Evolutionary conservation across 2,888 invertebrate genomes (phyloP).

Genomic region (Lottia gigantea): DNA sequence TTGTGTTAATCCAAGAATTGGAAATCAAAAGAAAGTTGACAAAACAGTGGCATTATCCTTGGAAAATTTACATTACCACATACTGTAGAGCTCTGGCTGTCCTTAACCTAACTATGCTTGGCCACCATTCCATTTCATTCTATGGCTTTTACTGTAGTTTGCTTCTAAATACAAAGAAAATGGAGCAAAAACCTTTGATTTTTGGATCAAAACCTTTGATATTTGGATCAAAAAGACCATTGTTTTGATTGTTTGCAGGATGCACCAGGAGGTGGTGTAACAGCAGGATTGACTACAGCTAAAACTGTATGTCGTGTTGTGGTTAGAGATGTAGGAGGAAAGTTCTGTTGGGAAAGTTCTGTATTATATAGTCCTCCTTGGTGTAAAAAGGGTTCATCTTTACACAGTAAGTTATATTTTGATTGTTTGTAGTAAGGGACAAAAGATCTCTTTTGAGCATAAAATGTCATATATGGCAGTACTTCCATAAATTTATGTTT

Average conservation of each 20-base stretch:
- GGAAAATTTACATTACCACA: background rate
- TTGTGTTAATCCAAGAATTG: too few relatives aligned
- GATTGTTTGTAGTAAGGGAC: too few relatives aligned
- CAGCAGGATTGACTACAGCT: constrained; percentile 82
- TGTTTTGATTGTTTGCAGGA: constrained; percentile 62
- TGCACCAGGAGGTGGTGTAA: constrained; percentile 81
- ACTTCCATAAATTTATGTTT: too few relatives aligned
- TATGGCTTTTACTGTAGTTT: background rate
- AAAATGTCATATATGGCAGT: too few relatives aligned
- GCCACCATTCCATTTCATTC: background rate
- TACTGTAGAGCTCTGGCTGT: background rate
- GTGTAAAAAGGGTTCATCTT: constrained; percentile 62
- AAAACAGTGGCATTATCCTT: background rate
- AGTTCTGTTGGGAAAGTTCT: constrained; percentile 96
- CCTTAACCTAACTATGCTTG: background rate
- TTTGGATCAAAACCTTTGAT: too few relatives aligned
- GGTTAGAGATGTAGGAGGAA: constrained; percentile 90
- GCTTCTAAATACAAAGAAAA: too few relatives aligned
- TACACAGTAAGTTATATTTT: constrained; percentile 48
- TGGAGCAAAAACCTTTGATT: too few relatives aligned
- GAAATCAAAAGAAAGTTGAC: too few relatives aligned
- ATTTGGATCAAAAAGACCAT: background rate
- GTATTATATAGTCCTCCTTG: constrained; percentile 77
- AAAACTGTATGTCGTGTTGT: constrained; percentile 84
- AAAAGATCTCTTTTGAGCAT: too few relatives aligned